Percentiles rank a stretch among this genome's conserved stretches.
Conservation (phyloP, 2,888 invertebrate species). For the Aethes cnicana region DNA sequence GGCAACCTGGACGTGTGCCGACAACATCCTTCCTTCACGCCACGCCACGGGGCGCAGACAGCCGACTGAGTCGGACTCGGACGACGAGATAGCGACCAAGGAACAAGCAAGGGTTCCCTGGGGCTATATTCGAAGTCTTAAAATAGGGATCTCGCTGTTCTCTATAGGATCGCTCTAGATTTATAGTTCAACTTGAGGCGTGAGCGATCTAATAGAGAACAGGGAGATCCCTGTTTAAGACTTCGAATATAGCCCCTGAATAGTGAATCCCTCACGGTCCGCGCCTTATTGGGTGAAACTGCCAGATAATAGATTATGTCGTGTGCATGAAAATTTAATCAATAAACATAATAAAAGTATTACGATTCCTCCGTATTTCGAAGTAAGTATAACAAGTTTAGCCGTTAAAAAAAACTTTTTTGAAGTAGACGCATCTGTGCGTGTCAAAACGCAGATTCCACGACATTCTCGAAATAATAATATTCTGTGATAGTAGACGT, state of each 20-base stretch:
- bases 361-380: constrained; percentile 16
- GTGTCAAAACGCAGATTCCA: constrained; percentile 55
- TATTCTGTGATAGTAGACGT: constrained; percentile 82
- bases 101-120: no score
- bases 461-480: constrained; percentile 70
- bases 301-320: constrained; percentile 24
- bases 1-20: background rate
- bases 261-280: background rate
- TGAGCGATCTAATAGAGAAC: no score
- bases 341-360: constrained; percentile 4
- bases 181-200: no score
- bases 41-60: no score
- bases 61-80: no score
- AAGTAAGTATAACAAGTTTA: constrained; percentile 20
- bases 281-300: constrained; percentile 15
- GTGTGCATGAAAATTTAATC: constrained; percentile 6
- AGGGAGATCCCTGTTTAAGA: no score
- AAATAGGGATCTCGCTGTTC: no score
- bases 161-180: no score
- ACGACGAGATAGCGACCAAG: no score
- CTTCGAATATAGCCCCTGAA: no score
- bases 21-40: background rate
- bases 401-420: constrained; percentile 14
- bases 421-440: constrained; percentile 42
- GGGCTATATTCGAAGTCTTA: no score